These are phyloP conservation scores for Meteorus sp. DNA, from an alignment of 1,140 invertebrate genomes.

Conservation along the genomic window DNA sequence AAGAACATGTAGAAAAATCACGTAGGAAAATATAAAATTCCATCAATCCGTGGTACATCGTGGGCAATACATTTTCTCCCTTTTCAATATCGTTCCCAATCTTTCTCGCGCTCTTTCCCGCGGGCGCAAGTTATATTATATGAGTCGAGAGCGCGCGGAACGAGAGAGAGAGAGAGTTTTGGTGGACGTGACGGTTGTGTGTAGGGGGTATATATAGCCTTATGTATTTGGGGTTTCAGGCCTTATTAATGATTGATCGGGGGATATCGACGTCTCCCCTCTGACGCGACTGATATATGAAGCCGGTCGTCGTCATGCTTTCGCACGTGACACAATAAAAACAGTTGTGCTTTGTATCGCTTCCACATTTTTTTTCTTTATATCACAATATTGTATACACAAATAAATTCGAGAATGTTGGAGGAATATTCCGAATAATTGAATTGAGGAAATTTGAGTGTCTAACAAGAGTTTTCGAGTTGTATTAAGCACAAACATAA, in stretches of 20 bases:
- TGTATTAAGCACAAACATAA: too few relatives aligned
- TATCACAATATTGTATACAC: too few relatives aligned
- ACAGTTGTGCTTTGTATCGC: conserved; percentile 33
- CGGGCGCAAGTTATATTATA: conserved; percentile 20
- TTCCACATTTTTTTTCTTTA: neutral
- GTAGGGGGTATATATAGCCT: conserved; percentile 40
- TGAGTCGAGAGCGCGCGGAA: conserved; percentile 17
- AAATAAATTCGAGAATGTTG: too few relatives aligned
- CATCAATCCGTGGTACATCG: conserved; percentile 52
- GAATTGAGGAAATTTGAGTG: too few relatives aligned
- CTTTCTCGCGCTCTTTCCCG: conserved; percentile 10
- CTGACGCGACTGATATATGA: conserved; percentile 56
- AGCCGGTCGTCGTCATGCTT: conserved; percentile 38
- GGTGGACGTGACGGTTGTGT: conserved; percentile 30
- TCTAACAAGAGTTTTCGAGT: too few relatives aligned
- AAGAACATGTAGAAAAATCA: conserved; percentile 53
- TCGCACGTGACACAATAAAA: conserved; percentile 58
- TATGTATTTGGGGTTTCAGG: conserved; percentile 56
- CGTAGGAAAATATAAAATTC: conserved; percentile 57
- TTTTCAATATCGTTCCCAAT: too few relatives aligned
- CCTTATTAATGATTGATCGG: conserved; percentile 61
- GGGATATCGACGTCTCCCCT: conserved; percentile 58
- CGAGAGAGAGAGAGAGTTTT: too few relatives aligned
- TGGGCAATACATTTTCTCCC: conserved; percentile 52
- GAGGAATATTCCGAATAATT: too few relatives aligned